These are phyloP conservation scores for Fringilla coelebs DNA, from an alignment of 2,797 vertebrate genomes.

Conservation along the genomic window DNA sequence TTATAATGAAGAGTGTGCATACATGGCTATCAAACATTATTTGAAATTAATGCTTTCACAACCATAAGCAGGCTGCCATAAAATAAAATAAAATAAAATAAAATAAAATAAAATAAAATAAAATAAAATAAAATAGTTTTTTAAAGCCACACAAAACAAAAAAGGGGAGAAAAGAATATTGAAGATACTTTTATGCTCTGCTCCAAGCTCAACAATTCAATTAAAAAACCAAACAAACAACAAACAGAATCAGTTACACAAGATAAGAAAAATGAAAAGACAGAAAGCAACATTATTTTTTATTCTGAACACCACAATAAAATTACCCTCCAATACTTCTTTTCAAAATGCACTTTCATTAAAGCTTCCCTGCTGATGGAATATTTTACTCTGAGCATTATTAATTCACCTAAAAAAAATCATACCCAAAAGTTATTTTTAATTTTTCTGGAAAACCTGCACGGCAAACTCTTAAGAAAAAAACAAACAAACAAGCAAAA, in stretches of 20 bases:
- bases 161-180: accelerated
- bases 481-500: not conserved
- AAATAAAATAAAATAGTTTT: not conserved
- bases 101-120: not conserved
- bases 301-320: not conserved
- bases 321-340: not conserved
- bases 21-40: not conserved
- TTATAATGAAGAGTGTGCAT: not conserved
- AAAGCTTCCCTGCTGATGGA: not conserved
- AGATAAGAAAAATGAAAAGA: not conserved
- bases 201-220: not conserved
- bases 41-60: not conserved
- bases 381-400: not conserved
- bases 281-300: not conserved
- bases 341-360: not conserved
- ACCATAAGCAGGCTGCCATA: not conserved
- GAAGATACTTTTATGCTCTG: not conserved
- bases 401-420: not conserved
- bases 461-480: not conserved
- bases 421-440: not conserved
- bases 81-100: not conserved
- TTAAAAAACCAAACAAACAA: not conserved
- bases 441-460: not conserved
- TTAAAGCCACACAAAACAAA: accelerated
- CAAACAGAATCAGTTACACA: not conserved